Percentiles rank a stretch among this genome's conserved stretches.
phyloP scores from a whole-genome alignment of 2,797 vertebrate genomes.

The Darevskia mixta region DNA sequence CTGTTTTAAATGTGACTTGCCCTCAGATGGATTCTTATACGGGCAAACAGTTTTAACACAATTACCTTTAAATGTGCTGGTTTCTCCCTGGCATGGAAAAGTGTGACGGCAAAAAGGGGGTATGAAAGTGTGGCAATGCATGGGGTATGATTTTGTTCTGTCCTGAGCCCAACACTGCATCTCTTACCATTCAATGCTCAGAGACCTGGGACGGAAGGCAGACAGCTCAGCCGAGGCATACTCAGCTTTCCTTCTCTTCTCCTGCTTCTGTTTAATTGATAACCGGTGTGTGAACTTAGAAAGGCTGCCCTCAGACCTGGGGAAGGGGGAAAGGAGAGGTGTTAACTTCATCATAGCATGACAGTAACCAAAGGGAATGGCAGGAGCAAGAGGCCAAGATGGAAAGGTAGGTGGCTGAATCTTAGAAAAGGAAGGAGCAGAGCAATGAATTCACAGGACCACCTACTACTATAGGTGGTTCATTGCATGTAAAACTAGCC shows the following conservation, averaged over 20 bases:
- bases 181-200: conserved; percentile 91
- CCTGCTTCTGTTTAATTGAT: conserved; percentile 88
- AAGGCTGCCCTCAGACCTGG: conserved; percentile 87
- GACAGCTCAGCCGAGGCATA: conserved; percentile 75
- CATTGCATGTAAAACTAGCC: not conserved
- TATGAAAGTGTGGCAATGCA: not conserved
- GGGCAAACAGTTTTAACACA: not conserved
- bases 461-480: not conserved
- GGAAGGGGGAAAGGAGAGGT: conserved; percentile 67
- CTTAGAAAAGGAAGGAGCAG: not conserved
- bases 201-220: conserved; percentile 87
- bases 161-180: conserved; percentile 36
- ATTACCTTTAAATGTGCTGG: not conserved
- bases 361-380: not conserved
- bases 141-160: conserved; percentile 3
- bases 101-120: no score
- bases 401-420: not conserved
- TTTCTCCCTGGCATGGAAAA: not conserved
- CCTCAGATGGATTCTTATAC: not conserved
- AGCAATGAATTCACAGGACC: not conserved
- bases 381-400: not conserved
- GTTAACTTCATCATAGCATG: conserved; percentile 56
- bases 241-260: conserved; percentile 85
- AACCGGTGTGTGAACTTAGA: conserved; percentile 89
- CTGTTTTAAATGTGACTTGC: not conserved